Evolutionary conservation across 2,797 vertebrate genomes (phyloP).

Genomic region (Malurus splendens): DNA sequence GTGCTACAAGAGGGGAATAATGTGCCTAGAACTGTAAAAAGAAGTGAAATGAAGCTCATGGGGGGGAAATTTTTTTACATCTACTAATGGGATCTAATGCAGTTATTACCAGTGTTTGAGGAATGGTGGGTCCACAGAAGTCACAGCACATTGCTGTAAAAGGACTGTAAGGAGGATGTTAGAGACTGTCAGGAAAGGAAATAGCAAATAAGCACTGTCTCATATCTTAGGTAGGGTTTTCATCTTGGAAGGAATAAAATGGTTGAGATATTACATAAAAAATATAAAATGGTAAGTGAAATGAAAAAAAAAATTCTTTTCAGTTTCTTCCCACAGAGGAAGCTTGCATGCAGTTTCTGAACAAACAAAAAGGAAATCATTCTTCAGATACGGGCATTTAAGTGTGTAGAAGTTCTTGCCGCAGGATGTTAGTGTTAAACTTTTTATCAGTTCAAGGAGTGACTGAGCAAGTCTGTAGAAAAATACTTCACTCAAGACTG

Average conservation of each 20-base stretch:
- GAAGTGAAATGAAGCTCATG: background rate
- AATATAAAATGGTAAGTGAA: background rate
- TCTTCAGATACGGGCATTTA: background rate
- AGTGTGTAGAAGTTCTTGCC: background rate
- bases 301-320: background rate
- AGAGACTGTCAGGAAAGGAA: background rate
- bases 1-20: background rate
- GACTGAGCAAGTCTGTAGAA: background rate
- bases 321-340: background rate
- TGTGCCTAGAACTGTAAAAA: background rate
- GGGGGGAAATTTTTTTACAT: background rate
- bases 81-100: background rate
- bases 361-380: background rate
- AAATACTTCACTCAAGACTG: background rate
- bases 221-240: fast-evolving
- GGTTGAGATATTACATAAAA: background rate
- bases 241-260: background rate
- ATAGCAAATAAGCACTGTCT: background rate
- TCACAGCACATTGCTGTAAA: background rate
- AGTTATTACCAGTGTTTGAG: background rate
- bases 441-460: background rate
- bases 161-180: background rate
- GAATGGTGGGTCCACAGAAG: background rate
- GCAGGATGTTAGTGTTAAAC: background rate
- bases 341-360: background rate